A percentile compares a stretch with the other conserved stretches of the same genome.
These are phyloP conservation scores for Rutpela maculata DNA, from an alignment of 2,888 invertebrate genomes.

Conservation along the genomic window DNA sequence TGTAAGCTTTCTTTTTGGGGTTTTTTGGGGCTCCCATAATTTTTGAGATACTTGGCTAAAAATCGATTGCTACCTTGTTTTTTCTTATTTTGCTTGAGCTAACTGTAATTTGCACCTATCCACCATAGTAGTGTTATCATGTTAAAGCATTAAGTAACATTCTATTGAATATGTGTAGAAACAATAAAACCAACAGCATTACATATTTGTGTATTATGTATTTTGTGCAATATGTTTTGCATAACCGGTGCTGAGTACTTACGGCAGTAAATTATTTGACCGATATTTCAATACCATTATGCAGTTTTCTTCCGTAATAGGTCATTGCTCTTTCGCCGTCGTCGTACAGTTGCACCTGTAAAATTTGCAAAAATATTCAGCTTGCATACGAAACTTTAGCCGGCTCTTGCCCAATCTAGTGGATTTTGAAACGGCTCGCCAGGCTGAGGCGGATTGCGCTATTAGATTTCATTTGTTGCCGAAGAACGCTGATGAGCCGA, in stretches of 20 bases:
- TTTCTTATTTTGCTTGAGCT: too few relatives aligned
- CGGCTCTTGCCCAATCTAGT: slow-evolving; percentile 24
- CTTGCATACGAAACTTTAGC: slow-evolving; percentile 24
- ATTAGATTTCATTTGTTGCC: not conserved
- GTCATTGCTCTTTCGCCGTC: slow-evolving; percentile 39
- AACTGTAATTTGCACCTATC: too few relatives aligned
- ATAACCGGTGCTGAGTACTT: slow-evolving; percentile 28
- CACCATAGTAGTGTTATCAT: not conserved
- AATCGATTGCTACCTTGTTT: too few relatives aligned
- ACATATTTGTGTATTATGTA: slow-evolving; percentile 39
- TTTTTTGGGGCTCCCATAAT: too few relatives aligned
- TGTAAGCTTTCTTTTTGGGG: too few relatives aligned
- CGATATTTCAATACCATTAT: slow-evolving; percentile 47
- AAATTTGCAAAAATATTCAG: slow-evolving; percentile 40
- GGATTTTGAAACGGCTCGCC: slow-evolving; percentile 29
- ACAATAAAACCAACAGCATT: slow-evolving; percentile 21
- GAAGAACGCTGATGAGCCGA: not conserved
- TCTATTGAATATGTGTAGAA: not conserved
- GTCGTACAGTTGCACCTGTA: slow-evolving; percentile 36
- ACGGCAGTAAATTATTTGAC: slow-evolving; percentile 46
- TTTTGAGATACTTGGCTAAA: too few relatives aligned
- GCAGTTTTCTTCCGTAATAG: slow-evolving; percentile 50
- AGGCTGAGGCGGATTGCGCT: not conserved
- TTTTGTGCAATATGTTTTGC: slow-evolving; percentile 44
- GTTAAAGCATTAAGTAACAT: not conserved